phyloP scores from a whole-genome alignment of 2,113 vertebrate genomes.

The Leucosticte australis region DNA sequence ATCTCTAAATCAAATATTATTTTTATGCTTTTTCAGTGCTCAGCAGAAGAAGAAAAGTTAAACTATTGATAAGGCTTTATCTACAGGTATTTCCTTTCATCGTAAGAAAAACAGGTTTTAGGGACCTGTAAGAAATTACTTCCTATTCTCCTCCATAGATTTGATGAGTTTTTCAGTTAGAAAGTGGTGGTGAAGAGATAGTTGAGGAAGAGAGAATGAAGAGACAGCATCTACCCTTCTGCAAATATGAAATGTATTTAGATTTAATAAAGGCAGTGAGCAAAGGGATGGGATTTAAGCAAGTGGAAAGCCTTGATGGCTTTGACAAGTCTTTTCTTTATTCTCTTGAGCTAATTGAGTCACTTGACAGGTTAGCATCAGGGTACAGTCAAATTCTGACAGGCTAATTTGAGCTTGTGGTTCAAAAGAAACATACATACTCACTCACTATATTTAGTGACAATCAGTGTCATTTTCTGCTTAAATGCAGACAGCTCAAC shows the following conservation, averaged over 20 bases:
- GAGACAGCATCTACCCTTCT: background rate
- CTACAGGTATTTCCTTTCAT: background rate
- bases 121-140: background rate
- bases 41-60: background rate
- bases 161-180: background rate
- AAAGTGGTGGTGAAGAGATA: background rate
- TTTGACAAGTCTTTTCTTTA: constrained; percentile 71
- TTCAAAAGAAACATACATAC: constrained; percentile 63
- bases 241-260: constrained; percentile 17
- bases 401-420: constrained; percentile 73
- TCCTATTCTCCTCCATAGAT: background rate
- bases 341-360: constrained; percentile 72
- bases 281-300: constrained; percentile 9
- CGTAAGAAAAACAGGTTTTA: background rate
- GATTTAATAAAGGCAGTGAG: constrained; percentile 48
- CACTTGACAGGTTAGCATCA: constrained; percentile 66
- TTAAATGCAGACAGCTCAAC: constrained; percentile 54
- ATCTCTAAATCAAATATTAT: background rate
- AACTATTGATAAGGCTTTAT: constrained; percentile 31
- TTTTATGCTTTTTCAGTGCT: background rate
- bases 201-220: background rate
- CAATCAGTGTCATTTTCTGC: constrained; percentile 73
- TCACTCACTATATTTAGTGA: constrained; percentile 71
- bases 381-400: constrained; percentile 68
- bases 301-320: constrained; percentile 19